A percentile compares a stretch with the other conserved stretches of the same genome.
Evolutionary conservation across 2,797 vertebrate genomes (phyloP).

Genomic region (Amphiprion clarkii): DNA sequence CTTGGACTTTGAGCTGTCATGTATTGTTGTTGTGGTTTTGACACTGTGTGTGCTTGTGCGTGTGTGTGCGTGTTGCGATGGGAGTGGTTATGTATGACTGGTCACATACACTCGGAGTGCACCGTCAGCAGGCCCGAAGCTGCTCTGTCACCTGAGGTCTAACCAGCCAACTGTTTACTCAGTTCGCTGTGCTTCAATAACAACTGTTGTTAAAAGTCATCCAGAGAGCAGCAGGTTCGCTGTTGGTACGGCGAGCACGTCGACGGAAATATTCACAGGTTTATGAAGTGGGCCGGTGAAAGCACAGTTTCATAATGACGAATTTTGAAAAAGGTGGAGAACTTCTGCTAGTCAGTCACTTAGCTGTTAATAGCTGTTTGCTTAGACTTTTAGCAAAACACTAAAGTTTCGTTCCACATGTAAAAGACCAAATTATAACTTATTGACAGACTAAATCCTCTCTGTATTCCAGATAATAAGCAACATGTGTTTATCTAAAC

Average conservation of each 20-base stretch:
- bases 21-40: conserved; percentile 70
- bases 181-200: conserved; percentile 39
- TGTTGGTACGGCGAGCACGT: accelerated
- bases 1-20: conserved; percentile 75
- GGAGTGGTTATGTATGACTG: conserved; percentile 66
- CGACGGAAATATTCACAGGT: not conserved
- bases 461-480: too few species aligned
- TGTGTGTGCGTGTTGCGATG: conserved; percentile 41
- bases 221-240: conserved; percentile 29
- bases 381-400: too few species aligned
- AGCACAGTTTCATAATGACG: not conserved
- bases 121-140: conserved; percentile 71
- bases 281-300: not conserved
- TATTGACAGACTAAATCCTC: too few species aligned
- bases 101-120: conserved; percentile 54
- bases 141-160: conserved; percentile 74
- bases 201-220: conserved; percentile 46
- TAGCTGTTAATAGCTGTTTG: too few species aligned
- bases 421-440: too few species aligned
- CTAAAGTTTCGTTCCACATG: too few species aligned
- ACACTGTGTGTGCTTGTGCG: conserved; percentile 29
- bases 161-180: conserved; percentile 59
- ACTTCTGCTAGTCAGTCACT: too few species aligned
- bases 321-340: not conserved
- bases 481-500: too few species aligned